Conservation (phyloP, 92 coral and sea anemone genomes). For the Phenganax marumi region DNA sequence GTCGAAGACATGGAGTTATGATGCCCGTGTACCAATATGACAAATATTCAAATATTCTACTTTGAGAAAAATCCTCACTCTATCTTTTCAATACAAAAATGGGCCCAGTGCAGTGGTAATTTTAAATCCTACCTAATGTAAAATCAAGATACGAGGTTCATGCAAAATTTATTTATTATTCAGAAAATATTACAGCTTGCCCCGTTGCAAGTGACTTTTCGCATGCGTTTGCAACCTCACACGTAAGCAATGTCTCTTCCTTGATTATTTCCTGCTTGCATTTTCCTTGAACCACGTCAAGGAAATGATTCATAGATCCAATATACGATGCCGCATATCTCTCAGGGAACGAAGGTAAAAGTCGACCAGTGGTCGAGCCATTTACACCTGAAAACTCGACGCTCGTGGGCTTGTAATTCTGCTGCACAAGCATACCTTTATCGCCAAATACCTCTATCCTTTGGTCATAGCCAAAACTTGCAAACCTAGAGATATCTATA, state of each 20-base stretch:
- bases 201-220: constrained; percentile 68
- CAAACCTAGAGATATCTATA: constrained; percentile 74
- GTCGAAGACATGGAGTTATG: too few relatives aligned
- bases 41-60: too few relatives aligned
- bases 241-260: constrained; percentile 63
- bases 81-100: too few relatives aligned
- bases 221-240: constrained; percentile 69
- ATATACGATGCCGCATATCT: constrained; percentile 62
- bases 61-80: too few relatives aligned
- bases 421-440: constrained; percentile 75
- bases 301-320: constrained; percentile 58
- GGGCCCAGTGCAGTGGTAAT: background rate
- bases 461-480: constrained; percentile 85
- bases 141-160: background rate
- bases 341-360: constrained; percentile 56
- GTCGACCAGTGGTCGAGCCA: constrained; percentile 49
- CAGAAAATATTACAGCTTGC: constrained; percentile 57
- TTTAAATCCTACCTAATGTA: background rate
- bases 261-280: constrained; percentile 58
- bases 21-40: too few relatives aligned
- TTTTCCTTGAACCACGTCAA: constrained; percentile 63
- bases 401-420: constrained; percentile 49
- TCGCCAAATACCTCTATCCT: constrained; percentile 85
- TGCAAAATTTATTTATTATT: background rate
- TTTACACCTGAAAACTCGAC: constrained; percentile 35